phyloP scores from a whole-genome alignment of 2,888 invertebrate genomes.

The Gortyna flavago region DNA sequence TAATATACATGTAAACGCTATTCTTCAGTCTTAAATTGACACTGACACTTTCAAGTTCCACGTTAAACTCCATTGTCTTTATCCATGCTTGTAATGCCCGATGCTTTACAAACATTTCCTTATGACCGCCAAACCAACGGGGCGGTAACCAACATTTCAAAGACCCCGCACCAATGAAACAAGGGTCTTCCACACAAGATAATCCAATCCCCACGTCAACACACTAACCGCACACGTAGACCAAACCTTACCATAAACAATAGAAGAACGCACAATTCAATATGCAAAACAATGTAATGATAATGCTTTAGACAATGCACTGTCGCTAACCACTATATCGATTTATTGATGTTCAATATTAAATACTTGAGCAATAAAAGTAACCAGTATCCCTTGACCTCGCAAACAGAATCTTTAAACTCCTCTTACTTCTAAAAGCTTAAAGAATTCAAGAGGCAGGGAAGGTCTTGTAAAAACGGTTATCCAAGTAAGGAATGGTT shows the following conservation, averaged over 20 bases:
- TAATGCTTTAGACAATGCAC: constrained; percentile 86
- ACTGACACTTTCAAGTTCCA: not conserved
- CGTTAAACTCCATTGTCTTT: not conserved
- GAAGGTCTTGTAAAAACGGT: constrained; percentile 73
- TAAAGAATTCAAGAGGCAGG: constrained; percentile 56
- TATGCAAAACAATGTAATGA: constrained; percentile 89
- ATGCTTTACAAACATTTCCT: not conserved
- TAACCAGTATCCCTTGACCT: constrained; percentile 75
- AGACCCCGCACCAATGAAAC: constrained; percentile 39
- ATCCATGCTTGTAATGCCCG: not conserved
- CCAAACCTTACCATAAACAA: constrained; percentile 81
- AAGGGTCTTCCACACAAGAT: constrained; percentile 49
- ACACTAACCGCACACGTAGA: constrained; percentile 85
- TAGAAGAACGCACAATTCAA: constrained; percentile 88
- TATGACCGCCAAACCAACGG: not conserved
- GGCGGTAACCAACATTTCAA: constrained; percentile 3
- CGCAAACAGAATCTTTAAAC: constrained; percentile 65
- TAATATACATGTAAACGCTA: not conserved
- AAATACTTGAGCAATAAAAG: constrained; percentile 84
- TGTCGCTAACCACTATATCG: constrained; percentile 88
- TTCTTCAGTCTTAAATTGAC: not conserved
- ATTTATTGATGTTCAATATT: constrained; percentile 87
- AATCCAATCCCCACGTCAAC: constrained; percentile 62
- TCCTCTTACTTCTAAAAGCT: constrained; percentile 53
- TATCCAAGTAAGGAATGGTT: constrained; percentile 71